Conservation (phyloP, 2,888 invertebrate genomes). For the Heterodera filipjevi region DNA sequence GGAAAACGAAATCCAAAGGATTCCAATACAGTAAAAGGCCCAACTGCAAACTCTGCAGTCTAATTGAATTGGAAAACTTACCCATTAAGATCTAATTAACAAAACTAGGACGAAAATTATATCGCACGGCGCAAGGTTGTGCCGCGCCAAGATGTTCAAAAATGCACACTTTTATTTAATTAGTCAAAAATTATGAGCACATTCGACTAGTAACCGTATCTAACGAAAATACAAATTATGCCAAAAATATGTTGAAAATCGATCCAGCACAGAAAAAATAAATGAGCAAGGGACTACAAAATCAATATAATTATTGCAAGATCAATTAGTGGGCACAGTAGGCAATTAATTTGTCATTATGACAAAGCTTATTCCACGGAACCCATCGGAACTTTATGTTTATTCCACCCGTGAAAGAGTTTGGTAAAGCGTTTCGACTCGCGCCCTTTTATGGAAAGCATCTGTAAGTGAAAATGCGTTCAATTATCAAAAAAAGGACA, state of each 20-base stretch:
- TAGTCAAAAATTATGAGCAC: slow-evolving; percentile 15
- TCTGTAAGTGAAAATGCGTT: slow-evolving; percentile 65
- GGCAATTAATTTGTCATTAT: not conserved
- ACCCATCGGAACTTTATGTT: slow-evolving; percentile 78
- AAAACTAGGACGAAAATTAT: no score
- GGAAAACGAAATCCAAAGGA: no score
- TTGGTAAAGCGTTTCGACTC: slow-evolving; percentile 92
- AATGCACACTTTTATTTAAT: no score
- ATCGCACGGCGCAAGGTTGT: no score
- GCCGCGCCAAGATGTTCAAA: no score
- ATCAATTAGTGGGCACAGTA: not conserved
- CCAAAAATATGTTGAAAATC: slow-evolving; percentile 2
- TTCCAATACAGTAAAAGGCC: no score
- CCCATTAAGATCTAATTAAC: no score
- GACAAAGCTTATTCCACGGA: not conserved
- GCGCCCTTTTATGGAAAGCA: slow-evolving; percentile 91
- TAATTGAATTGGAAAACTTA: no score
- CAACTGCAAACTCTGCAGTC: no score
- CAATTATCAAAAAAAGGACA: no score
- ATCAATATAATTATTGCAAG: slow-evolving; percentile 9
- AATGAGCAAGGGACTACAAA: not conserved
- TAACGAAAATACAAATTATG: not conserved
- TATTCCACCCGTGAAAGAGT: slow-evolving; percentile 98
- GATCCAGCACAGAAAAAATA: not conserved
- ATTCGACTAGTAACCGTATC: not conserved